Evolutionary conservation across 2,113 vertebrate genomes (phyloP), one percentile per base, ranked within the genome.

Genomic region (Orycteropus afer): DNA sequence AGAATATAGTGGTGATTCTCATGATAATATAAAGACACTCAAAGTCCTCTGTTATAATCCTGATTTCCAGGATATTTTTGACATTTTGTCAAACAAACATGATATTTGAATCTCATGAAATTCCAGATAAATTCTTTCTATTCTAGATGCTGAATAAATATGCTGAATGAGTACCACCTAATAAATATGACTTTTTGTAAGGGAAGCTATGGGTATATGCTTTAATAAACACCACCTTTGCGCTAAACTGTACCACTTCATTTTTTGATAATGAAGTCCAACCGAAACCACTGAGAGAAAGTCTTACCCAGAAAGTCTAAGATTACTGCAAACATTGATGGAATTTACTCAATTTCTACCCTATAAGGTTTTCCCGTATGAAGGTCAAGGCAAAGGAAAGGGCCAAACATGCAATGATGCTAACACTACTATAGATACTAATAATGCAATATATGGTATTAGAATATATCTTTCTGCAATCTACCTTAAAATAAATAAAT

Each of bases 261-360:
- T 8, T 37, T 87, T 93, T 29, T 34, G 51, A n/a, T 89, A 22
- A 95, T 32, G 15, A 95, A 67, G 4, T 59, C 45, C 10, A 76
- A 7, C 4, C 27, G 27, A 3, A 59, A 32, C 51, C 13, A 47
- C 32, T 37, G n/a, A 90, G 55, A 10, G 84, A 94, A 47, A 32
- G 69, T 3, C 37, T 32, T 18, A 61, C 9, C 40, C 34, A 18
- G 61, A 51, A 95, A 63, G 53, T 34, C 34, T 80, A 45, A 91
- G 57, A 69, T 32, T 73, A 40, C 23, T 65, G 69, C 25, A 82
- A 63, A 91, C 22, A 32, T 1, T 13, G 27, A 45, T 40, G 55
- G 20, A 67, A 42, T 89, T 86, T 92, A 37, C 37, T 89, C 37
- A 71, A n/a, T 34, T 88, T 69, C 55, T 73, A 9, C 29, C 22